Base-by-base conservation (phyloP, 2,113 vertebrate genomes). In the Cromileptes altivelis region DNA sequence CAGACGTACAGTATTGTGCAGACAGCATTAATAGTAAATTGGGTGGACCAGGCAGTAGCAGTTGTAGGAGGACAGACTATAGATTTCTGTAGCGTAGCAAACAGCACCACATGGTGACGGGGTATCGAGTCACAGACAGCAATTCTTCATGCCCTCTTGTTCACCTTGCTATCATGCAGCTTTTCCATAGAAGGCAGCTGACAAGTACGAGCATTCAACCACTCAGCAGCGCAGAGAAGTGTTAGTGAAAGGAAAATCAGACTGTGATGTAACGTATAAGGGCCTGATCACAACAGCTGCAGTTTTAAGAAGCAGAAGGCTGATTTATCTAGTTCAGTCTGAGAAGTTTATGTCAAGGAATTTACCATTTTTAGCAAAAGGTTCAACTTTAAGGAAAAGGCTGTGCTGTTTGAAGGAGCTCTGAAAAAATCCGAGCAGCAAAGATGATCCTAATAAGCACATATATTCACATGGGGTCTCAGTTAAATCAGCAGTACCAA, bases 151-250 rank as follows among this genome's bases (percentile, higher is more conserved):
- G 85, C 50, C 86, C 85, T 88, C 72, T 63, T 82, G 53, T 67
- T 91, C 80, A 91, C 86, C 83, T 92, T 90, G 75, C 85, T 72
- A 64, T 68, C 58, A 42, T 68, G 63, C 74, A 78, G 67, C 4
- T 84, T 87, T 85, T 68, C 30, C 42, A 74, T 62, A 60, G 74
- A 74, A 61, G 64, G 42, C 49, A 80, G 53, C 42, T 83, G 81
- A 86, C 90, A 79, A 82, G 77, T 60, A 63, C 57, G 60, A 45
- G 75, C 65, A 55, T 65, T 64, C 71, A 77, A 56, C 53, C 70
- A 75, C 75, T 86, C 81, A 55, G 67, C 53, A 42, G 52, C 42
- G 56, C 61, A 57, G 14, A 40, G 79, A 17, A 37, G 25, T 73
- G n/a, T 77, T 6, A 68, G 57, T 14, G 61, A 70, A 81, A 52